phyloP scores from a whole-genome alignment of 2,113 vertebrate genomes.

The Ploceus nigricollis region DNA sequence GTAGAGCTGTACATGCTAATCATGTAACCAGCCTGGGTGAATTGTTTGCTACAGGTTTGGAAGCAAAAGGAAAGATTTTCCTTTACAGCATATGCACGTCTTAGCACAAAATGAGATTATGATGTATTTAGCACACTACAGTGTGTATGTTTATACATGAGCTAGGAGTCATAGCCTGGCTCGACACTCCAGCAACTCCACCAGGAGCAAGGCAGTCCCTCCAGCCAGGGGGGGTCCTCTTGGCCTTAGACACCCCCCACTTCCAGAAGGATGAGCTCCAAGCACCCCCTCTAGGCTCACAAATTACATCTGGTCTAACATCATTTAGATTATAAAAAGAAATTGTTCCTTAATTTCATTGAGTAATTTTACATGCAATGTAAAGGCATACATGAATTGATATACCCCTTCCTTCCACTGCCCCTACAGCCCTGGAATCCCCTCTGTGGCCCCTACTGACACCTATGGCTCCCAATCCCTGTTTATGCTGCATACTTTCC shows the following conservation, averaged over 20 bases:
- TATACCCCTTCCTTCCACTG: not conserved
- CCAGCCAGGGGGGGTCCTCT: not conserved
- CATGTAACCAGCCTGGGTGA: not conserved
- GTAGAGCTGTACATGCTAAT: not conserved
- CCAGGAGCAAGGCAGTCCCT: not conserved
- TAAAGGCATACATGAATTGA: accelerated
- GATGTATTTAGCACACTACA: not conserved
- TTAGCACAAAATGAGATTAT: not conserved
- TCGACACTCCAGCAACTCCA: accelerated
- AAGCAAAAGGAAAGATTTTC: not conserved
- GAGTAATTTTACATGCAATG: not conserved
- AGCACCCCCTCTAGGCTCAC: not conserved
- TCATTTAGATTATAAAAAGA: not conserved
- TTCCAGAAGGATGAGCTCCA: not conserved
- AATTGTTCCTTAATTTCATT: not conserved
- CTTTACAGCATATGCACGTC: not conserved
- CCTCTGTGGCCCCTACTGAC: not conserved
- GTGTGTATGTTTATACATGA: not conserved
- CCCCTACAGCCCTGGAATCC: not conserved
- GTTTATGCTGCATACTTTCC: not conserved
- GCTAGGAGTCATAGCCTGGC: not conserved
- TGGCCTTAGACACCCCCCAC: accelerated
- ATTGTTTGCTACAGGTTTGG: not conserved
- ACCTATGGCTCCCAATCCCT: not conserved
- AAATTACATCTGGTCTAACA: not conserved